Base-by-base conservation (phyloP, 2,797 vertebrate species). In the Scarus forsteni region DNA sequence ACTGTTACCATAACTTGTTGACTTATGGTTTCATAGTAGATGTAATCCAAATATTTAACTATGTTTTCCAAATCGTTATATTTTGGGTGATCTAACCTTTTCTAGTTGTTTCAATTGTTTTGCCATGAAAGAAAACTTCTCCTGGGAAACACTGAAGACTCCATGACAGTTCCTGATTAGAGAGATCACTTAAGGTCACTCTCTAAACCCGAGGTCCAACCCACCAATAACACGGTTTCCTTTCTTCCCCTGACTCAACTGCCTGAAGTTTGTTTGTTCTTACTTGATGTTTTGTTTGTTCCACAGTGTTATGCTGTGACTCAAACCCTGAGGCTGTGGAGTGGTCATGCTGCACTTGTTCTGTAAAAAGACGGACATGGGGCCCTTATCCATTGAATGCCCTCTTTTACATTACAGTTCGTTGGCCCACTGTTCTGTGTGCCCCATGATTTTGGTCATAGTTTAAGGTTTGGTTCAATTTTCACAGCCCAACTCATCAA, bases 1-100 rank as follows among this genome's bases (percentile, higher is more conserved):
- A 43, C 52, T 38, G 6, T 8, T 50, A n/a, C 34, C 18, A 10
- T 13, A 15, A 45, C 15, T 45, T 68, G 42, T 57, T 73, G 43
- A 42, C 6, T 63, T 5, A 7, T 54, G 35, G 40, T 6, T 15
- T 10, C 5, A 51, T 15, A 43, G 15, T 44, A 27, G 34, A 14
- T 13, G 50, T 2, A 34, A 14, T 8, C 27, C 18, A 36, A 53
- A 9, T 38, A 40, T 4, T 18, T 14, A 44, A 3, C 5, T 14
- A 10, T 19, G 8, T 6, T 36, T 56, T 46, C 45, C 12, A 18
- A 16, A 34, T 5, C 49, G 13, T 45, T 40, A 27, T 27, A n/a
- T 48, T 50, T 63, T 42, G 3, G 55, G 14, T 56, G 19, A 36
- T 51, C 36, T 16, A 39, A 52, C 3, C 3, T 42, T 7, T 51